Percentiles rank a stretch among this genome's conserved stretches.
Evolutionary conservation across 2,888 invertebrate genomes (phyloP).

Genomic region (Drosophila mayaguana): DNA sequence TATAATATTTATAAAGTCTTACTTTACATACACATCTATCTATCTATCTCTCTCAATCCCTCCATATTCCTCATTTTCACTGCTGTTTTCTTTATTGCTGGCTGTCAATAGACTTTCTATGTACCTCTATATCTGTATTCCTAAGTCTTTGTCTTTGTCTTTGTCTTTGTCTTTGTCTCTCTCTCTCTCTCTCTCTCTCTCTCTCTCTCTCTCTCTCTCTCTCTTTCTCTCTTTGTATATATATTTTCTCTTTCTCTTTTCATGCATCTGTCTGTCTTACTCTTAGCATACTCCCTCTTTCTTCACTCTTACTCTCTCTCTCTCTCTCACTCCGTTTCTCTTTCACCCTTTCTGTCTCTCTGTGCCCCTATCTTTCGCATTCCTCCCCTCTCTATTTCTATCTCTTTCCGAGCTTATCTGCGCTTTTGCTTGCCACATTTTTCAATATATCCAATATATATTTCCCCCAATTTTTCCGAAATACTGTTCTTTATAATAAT

Average conservation of each 20-base stretch:
- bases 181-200: not conserved
- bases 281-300: constrained; percentile 1
- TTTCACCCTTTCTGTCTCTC: not conserved
- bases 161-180: constrained; percentile 15
- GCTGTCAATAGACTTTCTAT: not conserved
- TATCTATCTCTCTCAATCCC: not conserved
- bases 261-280: not conserved
- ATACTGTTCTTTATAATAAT: constrained; percentile 40
- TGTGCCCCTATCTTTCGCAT: constrained; percentile 15
- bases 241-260: not conserved
- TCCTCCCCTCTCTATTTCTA: constrained; percentile 14
- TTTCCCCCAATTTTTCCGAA: constrained; percentile 23
- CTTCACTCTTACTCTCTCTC: constrained; percentile 7
- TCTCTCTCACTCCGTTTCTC: constrained; percentile 15
- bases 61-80: not conserved
- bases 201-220: constrained; percentile 9
- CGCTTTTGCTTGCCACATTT: constrained; percentile 48
- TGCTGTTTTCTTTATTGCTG: constrained; percentile 4
- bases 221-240: not conserved
- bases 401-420: constrained; percentile 36
- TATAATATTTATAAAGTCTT: constrained; percentile 22
- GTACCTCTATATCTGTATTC: not conserved
- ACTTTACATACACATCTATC: constrained; percentile 11
- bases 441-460: constrained; percentile 41
- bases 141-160: not conserved